phyloP scores from a whole-genome alignment of 1,140 invertebrate species.

The Tenebrio molitor region DNA sequence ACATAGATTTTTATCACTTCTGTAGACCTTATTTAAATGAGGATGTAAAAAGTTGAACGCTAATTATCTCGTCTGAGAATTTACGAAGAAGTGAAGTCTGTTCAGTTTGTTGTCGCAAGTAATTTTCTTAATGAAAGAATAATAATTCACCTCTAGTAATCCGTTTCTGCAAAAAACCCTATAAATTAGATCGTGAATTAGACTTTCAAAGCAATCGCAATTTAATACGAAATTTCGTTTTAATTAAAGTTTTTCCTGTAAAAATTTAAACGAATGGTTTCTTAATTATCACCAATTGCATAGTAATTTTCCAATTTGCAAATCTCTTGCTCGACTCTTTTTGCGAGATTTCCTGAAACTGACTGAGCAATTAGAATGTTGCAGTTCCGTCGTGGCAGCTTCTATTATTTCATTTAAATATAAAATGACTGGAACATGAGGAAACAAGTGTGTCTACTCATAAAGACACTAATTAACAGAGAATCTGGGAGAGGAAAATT shows the following conservation, averaged over 20 bases:
- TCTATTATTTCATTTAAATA: too few relatives aligned
- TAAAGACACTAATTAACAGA: too few relatives aligned
- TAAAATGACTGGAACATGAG: too few relatives aligned
- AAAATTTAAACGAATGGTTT: not conserved
- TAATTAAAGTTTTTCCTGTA: not conserved
- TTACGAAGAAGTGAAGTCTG: not conserved
- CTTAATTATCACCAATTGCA: not conserved
- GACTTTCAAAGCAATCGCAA: constrained; percentile 26
- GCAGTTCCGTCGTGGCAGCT: too few relatives aligned
- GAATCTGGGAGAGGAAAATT: too few relatives aligned
- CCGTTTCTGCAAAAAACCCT: constrained; percentile 12
- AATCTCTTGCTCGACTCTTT: too few relatives aligned
- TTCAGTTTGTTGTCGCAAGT: constrained; percentile 17
- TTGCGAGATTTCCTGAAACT: too few relatives aligned
- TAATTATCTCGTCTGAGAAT: constrained; percentile 1
- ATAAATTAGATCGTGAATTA: constrained; percentile 11
- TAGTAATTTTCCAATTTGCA: not conserved
- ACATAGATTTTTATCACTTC: too few relatives aligned
- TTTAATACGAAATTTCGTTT: constrained; percentile 8
- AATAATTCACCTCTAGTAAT: constrained; percentile 15
- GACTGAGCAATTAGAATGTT: too few relatives aligned
- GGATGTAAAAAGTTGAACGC: not conserved
- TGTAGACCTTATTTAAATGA: too few relatives aligned
- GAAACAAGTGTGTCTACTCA: too few relatives aligned
- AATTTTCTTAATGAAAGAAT: constrained; percentile 38